Base-by-base conservation (phyloP, 1,140 invertebrate genomes). In the Galendromus occidentalis region DNA sequence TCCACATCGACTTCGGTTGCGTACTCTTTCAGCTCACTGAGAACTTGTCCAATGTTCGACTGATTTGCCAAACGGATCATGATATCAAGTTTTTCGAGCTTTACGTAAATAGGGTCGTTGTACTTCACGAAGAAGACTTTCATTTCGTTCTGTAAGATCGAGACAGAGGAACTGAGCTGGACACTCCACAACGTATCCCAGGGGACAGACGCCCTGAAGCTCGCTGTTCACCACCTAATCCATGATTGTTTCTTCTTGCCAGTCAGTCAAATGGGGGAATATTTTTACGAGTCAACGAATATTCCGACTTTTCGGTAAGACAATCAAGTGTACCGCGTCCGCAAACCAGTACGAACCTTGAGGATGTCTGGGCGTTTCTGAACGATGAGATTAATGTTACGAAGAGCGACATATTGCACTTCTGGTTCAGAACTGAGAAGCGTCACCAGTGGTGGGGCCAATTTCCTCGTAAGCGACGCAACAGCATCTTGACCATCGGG, bases 91-190 rank as follows among this genome's bases (percentile, higher is more conserved):
- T 99, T 99, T 76, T 99, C 96, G 64, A 99, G 80, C 77, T 99
- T 99, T 2, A 99, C 95, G 76, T 99, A 99, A 74, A 99, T 99
- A 7, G 96, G 96, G 80, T 99, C 96, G 75, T 99, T 99, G 78
- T 99, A 99, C 73, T 99, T 99, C 17, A 99, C 96, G 75, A 99
- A 99, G 79, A 99, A 99, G 30, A 92, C 95, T 80, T 98, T 99
- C 94, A 99, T 98, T 78, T 99, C 96, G 72, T 98, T 93, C 74
- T 39, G 33, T 4, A 39, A 39, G 9, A 9, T 39, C 33, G 33
- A 39, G 33, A 39, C 33, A 39, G 9, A 39, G 33, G 33, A 9
- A 39, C n/a, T n/a, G n/a, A n/a, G n/a, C n/a, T n/a, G n/a, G n/a
- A n/a, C n/a, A n/a, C n/a, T n/a, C n/a, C n/a, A n/a, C n/a, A n/a